Evolutionary conservation across 2,113 vertebrate species (phyloP), one percentile per base, ranked within the genome.

Genomic region (Mionectes macconnelli): DNA sequence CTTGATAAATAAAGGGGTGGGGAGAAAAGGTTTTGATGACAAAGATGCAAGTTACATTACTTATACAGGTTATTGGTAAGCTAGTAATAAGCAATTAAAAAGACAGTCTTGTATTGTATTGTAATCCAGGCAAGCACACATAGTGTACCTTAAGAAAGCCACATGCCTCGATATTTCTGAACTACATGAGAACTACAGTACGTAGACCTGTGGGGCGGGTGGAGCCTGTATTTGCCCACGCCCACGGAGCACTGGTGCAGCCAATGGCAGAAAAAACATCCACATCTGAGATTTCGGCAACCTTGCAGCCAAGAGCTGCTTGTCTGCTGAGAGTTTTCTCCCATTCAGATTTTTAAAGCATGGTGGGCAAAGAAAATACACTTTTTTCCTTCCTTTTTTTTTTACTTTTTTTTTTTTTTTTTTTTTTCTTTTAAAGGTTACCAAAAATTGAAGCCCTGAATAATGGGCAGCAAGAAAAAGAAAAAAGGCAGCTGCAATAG

Each of bases 71-170:
- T 93, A 92, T 81, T 86, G 95, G 87, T 85, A 93, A 98, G 98
- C 97, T 84, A 96, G 94, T 95, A 96, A 81, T 88, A 97, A 96
- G 98, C 97, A 70, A 87, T 93, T 96, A 96, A 95, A 95, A 96
- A 96, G 97, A 96, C 95, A 92, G 95, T 94, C 94, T 95, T 4
- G 9, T 97, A 94, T 97, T 94, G 80, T 96, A 84, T 96, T 96
- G 60, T 95, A 97, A 97, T 94, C 96, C 97, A 97, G 96, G 94
- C 90, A 94, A 95, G 97, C 97, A 94, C 97, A 97, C 96, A 95
- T 94, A 93, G 97, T 96, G 97, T 97, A 97, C 98, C 96, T 96
- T 94, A 95, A 96, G 94, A 97, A 97, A 97, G 97, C 97, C 97
- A 96, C 97, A 97, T 95, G 97, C 97, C 96, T 97, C 76, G 44